Evolutionary conservation across 2,113 vertebrate species (phyloP), one percentile per base, ranked within the genome.

Genomic region (Sander vitreus): DNA sequence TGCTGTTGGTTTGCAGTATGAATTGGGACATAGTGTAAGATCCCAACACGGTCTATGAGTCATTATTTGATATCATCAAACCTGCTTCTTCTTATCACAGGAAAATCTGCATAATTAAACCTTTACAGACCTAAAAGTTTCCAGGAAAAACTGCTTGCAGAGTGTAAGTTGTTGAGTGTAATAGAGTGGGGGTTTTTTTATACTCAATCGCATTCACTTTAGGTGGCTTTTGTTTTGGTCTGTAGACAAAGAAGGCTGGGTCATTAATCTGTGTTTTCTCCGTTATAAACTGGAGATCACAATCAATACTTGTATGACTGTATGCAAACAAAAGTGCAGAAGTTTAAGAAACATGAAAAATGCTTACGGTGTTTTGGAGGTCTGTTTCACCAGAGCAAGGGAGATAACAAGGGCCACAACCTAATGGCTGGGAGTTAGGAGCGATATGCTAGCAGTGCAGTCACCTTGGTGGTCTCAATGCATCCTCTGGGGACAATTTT

Each of bases 231-330:
- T 76, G 30, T 73, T 85, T 81, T 25, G 71, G 63, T 79, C 5
- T 57, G 51, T 3, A 62, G 18, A 27, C 55, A 58, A 70, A 87
- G 30, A 57, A 55, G n/a, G 5, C 23, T 54, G 33, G 69, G 73
- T 73, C 84, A 89, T 93, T 91, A 79, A 92, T 91, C 91, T 83
- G 72, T 11, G 76, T 89, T 93, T 84, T 27, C 69, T 79, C 55
- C 36, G 18, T 80, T 78, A 69, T 79, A 50, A 73, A n/a, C 62
- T 21, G 54, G 68, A 27, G 66, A 81, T 77, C 76, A 23, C 66
- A 63, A 88, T 91, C 88, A 30, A 90, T 92, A 78, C 77, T 86
- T n/a, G n/a, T n/a, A n/a, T n/a, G n/a, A n/a, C n/a, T n/a, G n/a
- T n/a, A n/a, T n/a, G 33, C 25, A 78, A 80, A 19, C 58, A 81